phyloP scores from a whole-genome alignment of 2,888 invertebrate genomes.

The Drosophila putrida region DNA sequence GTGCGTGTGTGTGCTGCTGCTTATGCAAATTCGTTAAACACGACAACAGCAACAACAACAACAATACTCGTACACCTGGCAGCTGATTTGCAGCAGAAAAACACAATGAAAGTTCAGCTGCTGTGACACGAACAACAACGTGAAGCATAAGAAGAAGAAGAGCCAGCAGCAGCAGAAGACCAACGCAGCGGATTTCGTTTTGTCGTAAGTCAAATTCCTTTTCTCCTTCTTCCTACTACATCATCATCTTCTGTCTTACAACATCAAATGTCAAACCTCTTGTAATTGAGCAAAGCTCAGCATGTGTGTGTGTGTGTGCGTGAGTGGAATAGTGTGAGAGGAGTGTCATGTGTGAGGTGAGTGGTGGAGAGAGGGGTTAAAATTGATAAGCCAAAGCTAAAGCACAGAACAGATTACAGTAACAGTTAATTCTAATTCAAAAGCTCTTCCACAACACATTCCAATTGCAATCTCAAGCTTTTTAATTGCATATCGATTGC shows the following conservation, averaged over 20 bases:
- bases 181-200: conserved; percentile 52
- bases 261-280: conserved; percentile 17
- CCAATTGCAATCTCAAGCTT: conserved; percentile 11
- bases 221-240: background rate
- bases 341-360: background rate
- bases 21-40: conserved; percentile 53
- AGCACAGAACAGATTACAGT: conserved; percentile 18
- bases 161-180: conserved; percentile 26
- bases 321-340: background rate
- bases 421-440: background rate
- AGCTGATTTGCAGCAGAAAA: conserved; percentile 63
- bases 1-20: conserved; percentile 29
- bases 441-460: conserved; percentile 17
- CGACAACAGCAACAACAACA: conserved; percentile 20
- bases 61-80: conserved; percentile 62
- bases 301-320: background rate
- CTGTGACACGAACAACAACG: conserved; percentile 36
- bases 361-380: conserved; percentile 1
- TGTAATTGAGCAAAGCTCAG: conserved; percentile 5
- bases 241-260: conserved; percentile 1
- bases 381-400: conserved; percentile 22
- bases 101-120: conserved; percentile 55
- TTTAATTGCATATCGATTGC: background rate
- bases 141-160: conserved; percentile 20
- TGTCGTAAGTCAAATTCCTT: conserved; percentile 47